These are phyloP conservation scores for Holacanthus passer DNA, from an alignment of 2,113 vertebrate species.

Conservation along the genomic window DNA sequence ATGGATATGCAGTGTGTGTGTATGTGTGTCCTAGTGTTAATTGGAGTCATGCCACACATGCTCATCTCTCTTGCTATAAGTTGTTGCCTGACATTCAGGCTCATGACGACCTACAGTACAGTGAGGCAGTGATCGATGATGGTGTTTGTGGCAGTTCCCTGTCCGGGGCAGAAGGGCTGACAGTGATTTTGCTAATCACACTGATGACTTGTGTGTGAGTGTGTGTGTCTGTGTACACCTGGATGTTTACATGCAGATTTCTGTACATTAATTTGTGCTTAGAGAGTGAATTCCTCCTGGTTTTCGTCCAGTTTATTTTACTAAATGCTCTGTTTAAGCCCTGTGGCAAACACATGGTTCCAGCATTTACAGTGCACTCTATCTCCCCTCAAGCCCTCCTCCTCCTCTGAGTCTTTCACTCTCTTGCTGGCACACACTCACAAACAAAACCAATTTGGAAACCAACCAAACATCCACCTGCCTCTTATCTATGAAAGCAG, in stretches of 20 bases:
- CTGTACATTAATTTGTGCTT: not conserved
- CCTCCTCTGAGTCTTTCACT: conserved; percentile 5
- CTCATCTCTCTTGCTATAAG: conserved; percentile 24
- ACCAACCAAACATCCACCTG: conserved; percentile 21
- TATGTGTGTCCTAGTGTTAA: conserved; percentile 17
- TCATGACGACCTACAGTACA: conserved; percentile 36
- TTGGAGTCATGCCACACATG: conserved; percentile 7
- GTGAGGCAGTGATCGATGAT: conserved; percentile 40
- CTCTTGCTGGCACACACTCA: conserved; percentile 35
- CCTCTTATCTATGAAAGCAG: conserved; percentile 33
- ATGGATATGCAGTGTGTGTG: not conserved
- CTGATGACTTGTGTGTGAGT: conserved; percentile 2
- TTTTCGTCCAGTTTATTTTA: conserved; percentile 50
- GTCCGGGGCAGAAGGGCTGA: conserved; percentile 35
- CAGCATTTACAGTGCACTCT: conserved; percentile 13
- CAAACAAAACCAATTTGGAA: conserved; percentile 36
- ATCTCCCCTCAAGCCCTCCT: conserved; percentile 1
- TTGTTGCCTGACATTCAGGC: conserved; percentile 54
- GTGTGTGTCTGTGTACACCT: not conserved
- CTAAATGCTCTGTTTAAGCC: conserved; percentile 24
- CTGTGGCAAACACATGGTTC: conserved; percentile 3
- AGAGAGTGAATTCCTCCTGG: not conserved
- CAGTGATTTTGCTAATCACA: conserved; percentile 56
- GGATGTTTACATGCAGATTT: conserved; percentile 8
- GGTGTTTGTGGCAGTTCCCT: conserved; percentile 41